Conservation (phyloP, 2,888 invertebrate species). For the Mechanitis messenoides region DNA sequence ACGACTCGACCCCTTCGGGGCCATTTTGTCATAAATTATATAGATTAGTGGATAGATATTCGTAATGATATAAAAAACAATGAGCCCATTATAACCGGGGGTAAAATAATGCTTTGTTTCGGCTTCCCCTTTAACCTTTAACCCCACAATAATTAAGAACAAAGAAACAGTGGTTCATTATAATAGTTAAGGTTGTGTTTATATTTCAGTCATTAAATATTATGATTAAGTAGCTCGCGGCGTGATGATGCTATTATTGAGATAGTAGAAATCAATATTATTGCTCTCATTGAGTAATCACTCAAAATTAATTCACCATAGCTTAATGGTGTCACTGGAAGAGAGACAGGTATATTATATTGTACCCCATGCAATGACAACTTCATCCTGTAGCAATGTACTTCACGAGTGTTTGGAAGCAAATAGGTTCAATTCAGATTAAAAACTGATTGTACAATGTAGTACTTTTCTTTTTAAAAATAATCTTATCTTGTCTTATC, state of each 20-base stretch:
- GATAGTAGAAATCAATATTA: not conserved
- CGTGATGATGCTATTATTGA: not conserved
- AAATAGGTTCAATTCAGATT: too few species aligned
- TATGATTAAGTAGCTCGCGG: not conserved
- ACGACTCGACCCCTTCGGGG: conserved; percentile 14
- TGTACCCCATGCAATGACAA: too few species aligned
- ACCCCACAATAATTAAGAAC: conserved; percentile 10
- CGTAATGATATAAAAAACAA: conserved; percentile 14
- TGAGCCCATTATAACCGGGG: conserved; percentile 7
- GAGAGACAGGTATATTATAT: too few species aligned
- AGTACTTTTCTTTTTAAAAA: too few species aligned
- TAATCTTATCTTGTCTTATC: too few species aligned
- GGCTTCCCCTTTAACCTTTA: conserved; percentile 5
- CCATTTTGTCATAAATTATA: conserved; percentile 16
- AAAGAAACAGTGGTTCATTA: not conserved
- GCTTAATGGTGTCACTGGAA: too few species aligned
- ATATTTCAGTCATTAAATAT: not conserved
- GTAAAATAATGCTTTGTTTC: conserved; percentile 13
- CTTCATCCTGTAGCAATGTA: too few species aligned
- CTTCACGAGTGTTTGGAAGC: too few species aligned
- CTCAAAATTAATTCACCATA: too few species aligned
- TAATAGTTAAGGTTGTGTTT: conserved; percentile 5
- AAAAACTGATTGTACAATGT: too few species aligned
- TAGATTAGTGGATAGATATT: conserved; percentile 17
- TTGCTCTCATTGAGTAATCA: too few species aligned